These are phyloP conservation scores for Ceryle rudis DNA, from an alignment of 2,797 vertebrate species.

Conservation along the genomic window DNA sequence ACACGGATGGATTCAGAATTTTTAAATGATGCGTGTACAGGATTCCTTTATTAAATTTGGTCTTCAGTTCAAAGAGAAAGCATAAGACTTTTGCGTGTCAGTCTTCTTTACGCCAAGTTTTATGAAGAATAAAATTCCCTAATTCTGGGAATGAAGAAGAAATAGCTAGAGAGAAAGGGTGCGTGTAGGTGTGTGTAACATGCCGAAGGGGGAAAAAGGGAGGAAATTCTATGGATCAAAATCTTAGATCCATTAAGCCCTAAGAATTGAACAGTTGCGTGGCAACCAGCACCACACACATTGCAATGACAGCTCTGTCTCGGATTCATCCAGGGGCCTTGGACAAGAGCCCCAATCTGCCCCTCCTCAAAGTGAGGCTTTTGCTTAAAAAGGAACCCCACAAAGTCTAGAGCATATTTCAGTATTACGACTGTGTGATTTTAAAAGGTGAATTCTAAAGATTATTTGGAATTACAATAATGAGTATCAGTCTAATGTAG, in stretches of 20 bases:
- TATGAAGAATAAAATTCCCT: not conserved
- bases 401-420: rapidly evolving
- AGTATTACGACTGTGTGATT: not conserved
- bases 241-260: not conserved
- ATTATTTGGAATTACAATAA: not conserved
- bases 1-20: not conserved
- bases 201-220: not conserved
- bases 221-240: not conserved
- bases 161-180: not conserved
- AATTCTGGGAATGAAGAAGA: not conserved
- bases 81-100: rapidly evolving
- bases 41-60: not conserved
- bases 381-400: not conserved
- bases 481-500: not conserved
- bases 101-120: not conserved
- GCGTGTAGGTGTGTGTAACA: rapidly evolving
- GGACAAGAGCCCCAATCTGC: not conserved
- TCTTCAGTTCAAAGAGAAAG: not conserved
- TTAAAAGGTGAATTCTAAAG: not conserved
- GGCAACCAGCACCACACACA: not conserved
- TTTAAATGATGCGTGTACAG: not conserved
- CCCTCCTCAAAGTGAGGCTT: not conserved
- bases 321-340: not conserved
- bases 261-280: not conserved
- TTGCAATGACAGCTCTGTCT: not conserved